These are phyloP conservation scores for Elachura formosa DNA, from an alignment of 2,113 vertebrate genomes.

Conservation along the genomic window DNA sequence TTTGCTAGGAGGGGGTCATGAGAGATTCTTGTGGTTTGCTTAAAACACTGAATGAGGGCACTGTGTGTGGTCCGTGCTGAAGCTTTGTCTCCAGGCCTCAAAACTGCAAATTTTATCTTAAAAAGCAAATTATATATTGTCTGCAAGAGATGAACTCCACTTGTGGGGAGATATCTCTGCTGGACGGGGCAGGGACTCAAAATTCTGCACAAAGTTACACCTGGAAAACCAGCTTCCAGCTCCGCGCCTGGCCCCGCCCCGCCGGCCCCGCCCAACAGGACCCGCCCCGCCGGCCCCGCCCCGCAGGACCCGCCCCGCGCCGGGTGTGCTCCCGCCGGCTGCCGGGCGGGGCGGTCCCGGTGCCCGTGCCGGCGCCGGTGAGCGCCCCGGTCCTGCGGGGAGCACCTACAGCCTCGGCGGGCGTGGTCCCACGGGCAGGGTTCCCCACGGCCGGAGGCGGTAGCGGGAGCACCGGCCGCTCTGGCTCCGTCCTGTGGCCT, in stretches of 20 bases:
- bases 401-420: too few relatives aligned
- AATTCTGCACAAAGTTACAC: background rate
- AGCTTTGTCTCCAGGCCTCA: background rate
- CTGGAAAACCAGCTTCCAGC: too few relatives aligned
- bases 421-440: background rate
- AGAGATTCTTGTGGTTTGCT: background rate
- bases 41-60: background rate
- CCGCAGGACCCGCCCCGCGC: too few relatives aligned
- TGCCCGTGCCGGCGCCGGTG: background rate
- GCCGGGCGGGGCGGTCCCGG: background rate
- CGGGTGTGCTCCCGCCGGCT: background rate
- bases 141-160: background rate
- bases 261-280: background rate
- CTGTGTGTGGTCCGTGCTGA: background rate
- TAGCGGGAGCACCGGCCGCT: background rate
- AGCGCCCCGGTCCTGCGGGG: background rate
- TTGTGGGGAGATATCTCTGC: background rate
- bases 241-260: too few relatives aligned
- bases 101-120: background rate
- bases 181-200: background rate
- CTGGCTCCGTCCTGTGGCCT: background rate
- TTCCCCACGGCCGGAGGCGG: background rate
- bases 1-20: background rate
- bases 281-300: background rate
- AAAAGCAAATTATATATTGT: background rate